Base-by-base conservation (phyloP, 1,140 invertebrate genomes). In the Drosophila santomea region DNA sequence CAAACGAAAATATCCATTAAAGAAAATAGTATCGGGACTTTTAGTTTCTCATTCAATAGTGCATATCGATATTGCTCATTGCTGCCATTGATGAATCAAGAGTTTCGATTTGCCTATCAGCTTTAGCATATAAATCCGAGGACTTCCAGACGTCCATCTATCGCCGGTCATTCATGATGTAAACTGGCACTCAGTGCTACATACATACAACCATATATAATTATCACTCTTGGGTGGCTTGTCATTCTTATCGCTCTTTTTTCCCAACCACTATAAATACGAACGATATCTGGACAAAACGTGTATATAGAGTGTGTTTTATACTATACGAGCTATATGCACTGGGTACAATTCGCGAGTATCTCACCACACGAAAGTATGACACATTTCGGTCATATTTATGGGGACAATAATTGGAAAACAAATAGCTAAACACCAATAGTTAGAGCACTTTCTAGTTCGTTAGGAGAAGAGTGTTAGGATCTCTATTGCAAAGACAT, bases 211-310 rank as follows among this genome's bases (percentile, higher is more conserved):
- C 17, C 17, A 17, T 17, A 17, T 66, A 28, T 11, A 51, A 62
- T 62, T 51, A 51, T 67, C 36, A 62, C 62, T 25, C 17, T 50
- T 8, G 36, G n/a, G 7, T 35, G 57, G 25, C 36, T 36, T 28
- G 28, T 45, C 61, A 23, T 28, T 63, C 41, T 45, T 56, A 63
- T 63, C 52, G 28, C 25, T 50, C 47, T 50, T 50, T 28, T 5
- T 32, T 25, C 47, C 47, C 25, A 25, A 20, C 20, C 64, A 64
- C 38, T 64, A 68, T 38, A 38, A 38, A 44, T 66, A 68, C 39
- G 32, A 52, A 23, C 57, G 44, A 68, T 64, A 68, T 52, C 60
- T 68, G 64, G 28, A 51, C 28, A 15, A 6, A 41, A 39, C 4
- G 14, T 47, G 12, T 43, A 44, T 45, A 52, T 47, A 47, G 15